Base-by-base conservation (phyloP, 2,888 invertebrate species). In the Chrysolina oricalcia region DNA sequence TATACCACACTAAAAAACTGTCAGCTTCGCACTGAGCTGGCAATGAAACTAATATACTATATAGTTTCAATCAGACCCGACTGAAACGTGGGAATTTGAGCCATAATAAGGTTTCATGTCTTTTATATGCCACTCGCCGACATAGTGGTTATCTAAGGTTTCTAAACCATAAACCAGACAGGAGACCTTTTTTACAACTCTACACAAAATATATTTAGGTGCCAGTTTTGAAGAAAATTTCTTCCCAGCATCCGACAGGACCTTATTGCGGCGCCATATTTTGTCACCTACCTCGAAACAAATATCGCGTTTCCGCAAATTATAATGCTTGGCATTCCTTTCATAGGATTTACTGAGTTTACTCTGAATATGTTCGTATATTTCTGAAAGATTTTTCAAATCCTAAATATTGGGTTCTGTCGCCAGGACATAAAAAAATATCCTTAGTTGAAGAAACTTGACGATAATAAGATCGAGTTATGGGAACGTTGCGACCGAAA, bases 391-490 rank as follows among this genome's bases (percentile, higher is more conserved):
- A 43, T 43, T 43, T 43, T 15, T 43, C 13, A 23, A n/a, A 50
- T 17, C 9, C 13, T 17, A 19, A 17, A 50, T 50, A 50, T 50
- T 8, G 9, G 15, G n/a, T 15, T 35, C 50, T 23, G 35, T 56
- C 23, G 19, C 56, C 56, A 11, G 56, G 56, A 56, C 11, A 11
- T n/a, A 56, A n/a, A 69, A 69, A 50, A 48, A 53, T 59, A 50
- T 66, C 63, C 62, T 70, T 64, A n/a, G 70, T 76, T 23, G 63
- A 67, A 13, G 19, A 17, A 40, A 76, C 23, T 53, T 56, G 13
- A 15, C 74, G 70, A 68, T 75, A 75, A 71, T 75, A 76, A 17
- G 65, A n/a, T n/a, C n/a, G n/a, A n/a, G n/a, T n/a, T n/a, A n/a
- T n/a, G n/a, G n/a, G n/a, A n/a, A n/a, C n/a, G n/a, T n/a, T n/a